Percentiles rank a stretch among this genome's conserved stretches.
Conservation (phyloP, 2,888 invertebrate genomes). For the Acrobasis repandana region DNA sequence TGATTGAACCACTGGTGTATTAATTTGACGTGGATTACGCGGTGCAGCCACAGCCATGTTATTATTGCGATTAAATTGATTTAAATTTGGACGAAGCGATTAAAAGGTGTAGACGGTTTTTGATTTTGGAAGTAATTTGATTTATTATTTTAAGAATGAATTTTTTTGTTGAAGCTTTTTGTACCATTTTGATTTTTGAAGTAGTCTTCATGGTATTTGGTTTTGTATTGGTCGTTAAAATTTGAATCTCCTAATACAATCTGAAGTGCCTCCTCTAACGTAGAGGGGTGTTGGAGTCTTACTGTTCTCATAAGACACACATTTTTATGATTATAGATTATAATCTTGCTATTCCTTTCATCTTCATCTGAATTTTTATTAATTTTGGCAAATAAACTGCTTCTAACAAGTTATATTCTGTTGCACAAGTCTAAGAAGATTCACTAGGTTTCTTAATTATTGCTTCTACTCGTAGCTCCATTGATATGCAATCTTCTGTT, state of each 20-base stretch:
- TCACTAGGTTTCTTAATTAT: slow-evolving; percentile 12
- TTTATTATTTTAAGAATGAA: too few species aligned
- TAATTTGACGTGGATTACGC: too few species aligned
- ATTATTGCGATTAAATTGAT: too few species aligned
- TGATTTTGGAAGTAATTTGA: too few species aligned
- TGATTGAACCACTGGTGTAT: too few species aligned
- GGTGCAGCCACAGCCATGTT: too few species aligned
- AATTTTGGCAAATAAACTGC: slow-evolving; percentile 11
- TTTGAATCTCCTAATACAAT: slow-evolving; percentile 3
- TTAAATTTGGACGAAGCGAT: too few species aligned
- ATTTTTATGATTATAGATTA: slow-evolving; percentile 23
- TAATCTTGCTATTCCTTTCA: slow-evolving; percentile 1
- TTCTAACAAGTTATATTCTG: neutral
- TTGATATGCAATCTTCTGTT: too few species aligned
- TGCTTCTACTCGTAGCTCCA: too few species aligned
- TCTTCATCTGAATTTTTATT: slow-evolving; percentile 11
- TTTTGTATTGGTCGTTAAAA: slow-evolving; percentile 15
- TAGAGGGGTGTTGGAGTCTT: neutral
- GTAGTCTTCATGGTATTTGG: slow-evolving; percentile 7
- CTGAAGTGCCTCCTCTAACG: slow-evolving; percentile 13
- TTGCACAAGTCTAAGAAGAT: slow-evolving; percentile 7
- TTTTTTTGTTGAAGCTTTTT: too few species aligned
- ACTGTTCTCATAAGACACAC: slow-evolving; percentile 23
- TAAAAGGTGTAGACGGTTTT: too few species aligned
- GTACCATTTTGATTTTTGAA: too few species aligned